A percentile compares a stretch with the other conserved stretches of the same genome.
Evolutionary conservation across 2,888 invertebrate genomes (phyloP).

Genomic region (Trichogramma dendrolimi): DNA sequence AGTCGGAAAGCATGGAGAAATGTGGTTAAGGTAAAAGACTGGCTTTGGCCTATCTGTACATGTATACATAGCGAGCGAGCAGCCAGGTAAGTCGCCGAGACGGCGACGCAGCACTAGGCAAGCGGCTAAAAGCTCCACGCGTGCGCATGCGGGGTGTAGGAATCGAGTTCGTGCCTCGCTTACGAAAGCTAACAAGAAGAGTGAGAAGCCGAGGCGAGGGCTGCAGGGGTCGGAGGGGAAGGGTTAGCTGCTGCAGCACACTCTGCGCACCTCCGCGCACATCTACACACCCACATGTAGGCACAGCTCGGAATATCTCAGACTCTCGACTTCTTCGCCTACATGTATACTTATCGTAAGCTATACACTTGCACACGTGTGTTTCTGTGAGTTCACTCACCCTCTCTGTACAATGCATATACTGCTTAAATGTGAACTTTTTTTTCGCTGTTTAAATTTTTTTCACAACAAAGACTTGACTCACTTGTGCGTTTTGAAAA

Average conservation of each 20-base stretch:
- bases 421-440: too few relatives aligned
- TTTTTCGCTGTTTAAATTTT: too few relatives aligned
- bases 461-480: neutral
- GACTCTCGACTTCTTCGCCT: neutral
- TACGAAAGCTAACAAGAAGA: constrained; percentile 42
- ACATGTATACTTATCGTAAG: neutral
- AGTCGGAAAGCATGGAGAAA: too few relatives aligned
- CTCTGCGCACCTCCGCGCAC: neutral
- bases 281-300: neutral
- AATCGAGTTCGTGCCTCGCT: constrained; percentile 49
- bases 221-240: constrained; percentile 29
- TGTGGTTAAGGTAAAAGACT: neutral
- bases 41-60: neutral
- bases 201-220: constrained; percentile 30
- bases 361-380: too few relatives aligned
- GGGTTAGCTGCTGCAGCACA: constrained; percentile 12
- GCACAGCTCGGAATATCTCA: neutral
- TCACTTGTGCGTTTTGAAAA: neutral
- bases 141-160: constrained; percentile 37
- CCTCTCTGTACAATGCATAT: too few relatives aligned
- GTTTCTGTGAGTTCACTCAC: too few relatives aligned
- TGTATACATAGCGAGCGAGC: too few relatives aligned
- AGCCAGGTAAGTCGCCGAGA: neutral
- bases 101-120: constrained; percentile 29
- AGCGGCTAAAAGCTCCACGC: constrained; percentile 33